Conservation (phyloP, 2,888 invertebrate genomes). For the Artemia sp. region DNA sequence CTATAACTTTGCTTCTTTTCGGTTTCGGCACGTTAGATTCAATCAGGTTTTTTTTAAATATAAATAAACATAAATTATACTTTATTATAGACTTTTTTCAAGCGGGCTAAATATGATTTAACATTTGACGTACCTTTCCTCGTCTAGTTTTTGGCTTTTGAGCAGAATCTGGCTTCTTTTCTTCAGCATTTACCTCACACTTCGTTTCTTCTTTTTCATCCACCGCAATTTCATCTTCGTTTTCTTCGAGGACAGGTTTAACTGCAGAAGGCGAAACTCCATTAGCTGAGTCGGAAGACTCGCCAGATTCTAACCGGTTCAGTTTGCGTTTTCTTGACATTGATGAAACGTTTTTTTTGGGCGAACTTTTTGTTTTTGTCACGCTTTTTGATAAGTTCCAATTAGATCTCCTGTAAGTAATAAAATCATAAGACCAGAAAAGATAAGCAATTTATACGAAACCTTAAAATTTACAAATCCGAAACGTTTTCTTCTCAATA, state of each 20-base stretch:
- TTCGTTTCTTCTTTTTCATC: not conserved
- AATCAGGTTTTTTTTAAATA: too few species aligned
- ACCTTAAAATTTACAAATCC: too few species aligned
- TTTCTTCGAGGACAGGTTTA: not conserved
- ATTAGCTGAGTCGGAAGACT: not conserved
- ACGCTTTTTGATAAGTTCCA: not conserved
- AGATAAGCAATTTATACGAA: too few species aligned
- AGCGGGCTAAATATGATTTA: too few species aligned
- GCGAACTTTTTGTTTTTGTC: not conserved
- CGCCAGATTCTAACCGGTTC: not conserved
- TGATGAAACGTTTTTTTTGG: not conserved
- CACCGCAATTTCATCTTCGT: not conserved
- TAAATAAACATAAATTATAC: too few species aligned
- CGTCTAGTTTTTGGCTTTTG: not conserved
- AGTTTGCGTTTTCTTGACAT: not conserved
- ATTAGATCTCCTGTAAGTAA: conserved; percentile 1
- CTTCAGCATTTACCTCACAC: not conserved
- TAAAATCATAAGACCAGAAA: not conserved
- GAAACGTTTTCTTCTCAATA: too few species aligned
- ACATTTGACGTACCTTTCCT: not conserved
- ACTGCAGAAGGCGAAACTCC: not conserved
- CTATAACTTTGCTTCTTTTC: too few species aligned
- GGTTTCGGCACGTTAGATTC: too few species aligned
- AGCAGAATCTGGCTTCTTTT: not conserved
- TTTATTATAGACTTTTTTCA: too few species aligned